A percentile compares a stretch with the other conserved stretches of the same genome.
phyloP scores from a whole-genome alignment of 2,888 invertebrate species.

The Chrysodeixis includens region DNA sequence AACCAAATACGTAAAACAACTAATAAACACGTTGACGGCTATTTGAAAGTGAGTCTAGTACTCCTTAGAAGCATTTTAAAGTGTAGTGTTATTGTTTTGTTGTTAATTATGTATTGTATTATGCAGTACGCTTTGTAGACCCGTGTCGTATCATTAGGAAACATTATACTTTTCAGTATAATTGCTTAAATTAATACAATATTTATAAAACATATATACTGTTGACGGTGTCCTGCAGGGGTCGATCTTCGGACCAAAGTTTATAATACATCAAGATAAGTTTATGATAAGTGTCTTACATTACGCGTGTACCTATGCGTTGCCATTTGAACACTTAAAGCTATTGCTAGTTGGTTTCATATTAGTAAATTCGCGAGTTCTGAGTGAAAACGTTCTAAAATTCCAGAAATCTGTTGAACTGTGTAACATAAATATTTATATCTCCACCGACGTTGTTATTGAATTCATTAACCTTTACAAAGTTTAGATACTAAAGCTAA shows the following conservation, averaged over 20 bases:
- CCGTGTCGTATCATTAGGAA: conserved; percentile 60
- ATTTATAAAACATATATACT: conserved; percentile 59
- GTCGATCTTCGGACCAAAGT: conserved; percentile 65
- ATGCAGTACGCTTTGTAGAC: conserved; percentile 61
- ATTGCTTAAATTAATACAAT: conserved; percentile 61
- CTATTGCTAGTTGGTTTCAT: conserved; percentile 73
- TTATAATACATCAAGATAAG: conserved; percentile 53
- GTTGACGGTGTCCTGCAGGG: conserved; percentile 75
- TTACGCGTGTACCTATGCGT: conserved; percentile 80
- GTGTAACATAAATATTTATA: not conserved
- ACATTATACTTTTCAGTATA: conserved; percentile 58
- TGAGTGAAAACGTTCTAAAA: conserved; percentile 68
- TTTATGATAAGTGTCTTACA: conserved; percentile 66
- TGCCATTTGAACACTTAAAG: conserved; percentile 87
- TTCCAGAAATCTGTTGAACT: not conserved
- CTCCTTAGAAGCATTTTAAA: conserved; percentile 84
- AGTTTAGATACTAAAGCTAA: not conserved
- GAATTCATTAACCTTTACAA: not conserved
- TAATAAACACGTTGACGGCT: conserved; percentile 87
- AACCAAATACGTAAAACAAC: conserved; percentile 83
- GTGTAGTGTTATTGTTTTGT: conserved; percentile 82
- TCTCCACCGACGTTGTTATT: not conserved
- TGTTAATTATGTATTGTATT: conserved; percentile 66
- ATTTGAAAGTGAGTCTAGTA: conserved; percentile 86
- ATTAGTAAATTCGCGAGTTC: conserved; percentile 65